Evolutionary conservation across 2,888 invertebrate genomes (phyloP).

Genomic region (Xestia rhomboidea): DNA sequence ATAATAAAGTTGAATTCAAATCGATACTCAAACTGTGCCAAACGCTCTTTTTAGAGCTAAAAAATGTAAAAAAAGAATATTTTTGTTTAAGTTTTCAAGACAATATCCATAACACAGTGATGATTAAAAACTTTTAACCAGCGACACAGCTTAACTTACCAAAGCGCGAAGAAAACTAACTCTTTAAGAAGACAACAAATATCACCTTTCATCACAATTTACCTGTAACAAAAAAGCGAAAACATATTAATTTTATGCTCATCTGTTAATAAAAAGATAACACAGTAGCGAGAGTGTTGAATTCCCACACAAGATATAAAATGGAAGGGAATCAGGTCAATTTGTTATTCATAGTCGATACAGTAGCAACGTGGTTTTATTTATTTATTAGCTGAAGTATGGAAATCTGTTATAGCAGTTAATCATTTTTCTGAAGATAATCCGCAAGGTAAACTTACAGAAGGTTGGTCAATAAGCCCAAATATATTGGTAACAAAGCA

Average conservation of each 20-base stretch:
- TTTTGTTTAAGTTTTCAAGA: not conserved
- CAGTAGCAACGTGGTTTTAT: conserved; percentile 19
- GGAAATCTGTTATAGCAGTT: conserved; percentile 19
- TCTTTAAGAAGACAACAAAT: conserved; percentile 14
- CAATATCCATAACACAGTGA: not conserved
- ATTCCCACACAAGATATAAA: conserved; percentile 43
- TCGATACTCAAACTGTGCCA: not conserved
- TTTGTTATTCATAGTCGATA: conserved; percentile 36
- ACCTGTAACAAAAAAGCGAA: conserved; percentile 58
- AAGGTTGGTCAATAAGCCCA: not conserved
- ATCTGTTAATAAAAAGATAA: conserved; percentile 37
- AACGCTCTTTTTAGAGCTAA: not conserved
- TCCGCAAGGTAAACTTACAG: not conserved
- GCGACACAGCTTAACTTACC: conserved; percentile 20
- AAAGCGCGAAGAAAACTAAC: conserved; percentile 4
- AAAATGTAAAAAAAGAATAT: not conserved
- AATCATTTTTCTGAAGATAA: not conserved
- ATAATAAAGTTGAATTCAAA: not conserved
- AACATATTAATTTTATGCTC: conserved; percentile 43
- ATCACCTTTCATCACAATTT: conserved; percentile 36
- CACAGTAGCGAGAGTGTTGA: conserved; percentile 45
- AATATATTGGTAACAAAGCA: not conserved
- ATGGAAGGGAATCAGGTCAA: conserved; percentile 48
- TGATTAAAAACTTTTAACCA: conserved; percentile 20
- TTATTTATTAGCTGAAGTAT: conserved; percentile 20